Evolutionary conservation across 2,888 invertebrate species (phyloP).

Genomic region (Dynastes hyllus): DNA sequence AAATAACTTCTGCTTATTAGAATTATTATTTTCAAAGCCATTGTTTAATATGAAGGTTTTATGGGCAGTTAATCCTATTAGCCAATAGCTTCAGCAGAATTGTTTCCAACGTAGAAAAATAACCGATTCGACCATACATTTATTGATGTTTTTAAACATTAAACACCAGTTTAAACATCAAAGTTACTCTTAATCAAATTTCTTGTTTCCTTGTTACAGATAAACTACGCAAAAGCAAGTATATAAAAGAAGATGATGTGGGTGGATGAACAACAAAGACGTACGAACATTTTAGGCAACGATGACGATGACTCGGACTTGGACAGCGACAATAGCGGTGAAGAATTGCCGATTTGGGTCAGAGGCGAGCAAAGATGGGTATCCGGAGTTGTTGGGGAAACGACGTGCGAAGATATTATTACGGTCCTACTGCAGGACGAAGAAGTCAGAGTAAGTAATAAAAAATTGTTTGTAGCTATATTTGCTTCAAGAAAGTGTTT

Average conservation of each 20-base stretch:
- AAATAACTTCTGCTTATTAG: background rate
- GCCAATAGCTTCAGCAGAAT: too few species aligned
- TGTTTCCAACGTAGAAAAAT: too few species aligned
- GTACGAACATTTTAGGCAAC: constrained; percentile 54
- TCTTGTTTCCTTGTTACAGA: constrained; percentile 40
- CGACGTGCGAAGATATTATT: constrained; percentile 87
- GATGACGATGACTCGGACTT: constrained; percentile 60
- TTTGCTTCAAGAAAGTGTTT: background rate
- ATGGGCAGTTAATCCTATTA: too few species aligned
- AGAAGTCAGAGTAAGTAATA: constrained; percentile 66
- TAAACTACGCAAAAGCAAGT: constrained; percentile 8
- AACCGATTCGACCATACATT: too few species aligned
- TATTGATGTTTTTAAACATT: too few species aligned
- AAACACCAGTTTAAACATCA: too few species aligned
- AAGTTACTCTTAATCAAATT: too few species aligned
- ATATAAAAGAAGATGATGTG: constrained; percentile 62
- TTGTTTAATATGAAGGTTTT: too few species aligned
- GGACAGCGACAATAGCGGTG: constrained; percentile 76
- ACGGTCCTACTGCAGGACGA: constrained; percentile 79
- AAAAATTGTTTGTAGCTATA: background rate
- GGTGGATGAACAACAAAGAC: constrained; percentile 62
- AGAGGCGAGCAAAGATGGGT: constrained; percentile 87
- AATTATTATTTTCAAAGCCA: too few species aligned
- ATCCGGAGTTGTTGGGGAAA: constrained; percentile 82
- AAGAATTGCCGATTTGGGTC: constrained; percentile 84